Conservation (phyloP, 2,888 invertebrate genomes). For the Scaeva pyrastri region DNA sequence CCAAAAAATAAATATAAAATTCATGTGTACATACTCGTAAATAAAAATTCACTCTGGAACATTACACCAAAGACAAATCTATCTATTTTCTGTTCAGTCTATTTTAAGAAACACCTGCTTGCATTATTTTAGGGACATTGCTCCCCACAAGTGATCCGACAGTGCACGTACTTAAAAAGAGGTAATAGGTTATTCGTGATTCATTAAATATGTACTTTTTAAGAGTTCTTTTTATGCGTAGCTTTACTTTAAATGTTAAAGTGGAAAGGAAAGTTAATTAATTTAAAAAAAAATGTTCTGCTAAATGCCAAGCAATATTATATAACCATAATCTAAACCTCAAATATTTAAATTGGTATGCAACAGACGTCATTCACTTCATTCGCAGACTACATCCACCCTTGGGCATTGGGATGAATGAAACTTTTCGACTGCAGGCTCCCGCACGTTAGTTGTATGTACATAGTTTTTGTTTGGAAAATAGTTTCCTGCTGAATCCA, state of each 20-base stretch:
- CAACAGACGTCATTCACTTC: constrained; percentile 6
- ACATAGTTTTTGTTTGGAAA: constrained; percentile 15
- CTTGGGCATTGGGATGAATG: constrained; percentile 17
- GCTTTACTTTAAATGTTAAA: background rate
- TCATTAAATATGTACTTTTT: no score
- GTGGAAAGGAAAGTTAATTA: background rate
- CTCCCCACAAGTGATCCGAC: constrained; percentile 8
- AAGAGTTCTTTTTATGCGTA: no score
- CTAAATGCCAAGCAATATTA: background rate
- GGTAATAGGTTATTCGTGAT: background rate
- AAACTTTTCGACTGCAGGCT: constrained; percentile 38
- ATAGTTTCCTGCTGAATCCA: constrained; percentile 40
- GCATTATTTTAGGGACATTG: constrained; percentile 64
- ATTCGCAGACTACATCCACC: constrained; percentile 22
- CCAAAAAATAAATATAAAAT: constrained; percentile 29
- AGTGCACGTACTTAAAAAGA: background rate
- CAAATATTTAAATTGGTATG: constrained; percentile 25
- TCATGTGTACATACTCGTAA: constrained; percentile 45
- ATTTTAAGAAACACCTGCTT: constrained; percentile 71
- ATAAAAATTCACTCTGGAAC: constrained; percentile 42
- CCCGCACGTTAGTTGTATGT: background rate
- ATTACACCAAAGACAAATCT: constrained; percentile 10
- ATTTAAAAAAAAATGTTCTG: background rate
- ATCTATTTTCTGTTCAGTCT: constrained; percentile 17
- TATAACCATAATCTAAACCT: background rate